Evolutionary conservation across 2,888 invertebrate genomes (phyloP), one percentile per base, ranked within the genome.

Genomic region (Drosophila fungiperda): DNA sequence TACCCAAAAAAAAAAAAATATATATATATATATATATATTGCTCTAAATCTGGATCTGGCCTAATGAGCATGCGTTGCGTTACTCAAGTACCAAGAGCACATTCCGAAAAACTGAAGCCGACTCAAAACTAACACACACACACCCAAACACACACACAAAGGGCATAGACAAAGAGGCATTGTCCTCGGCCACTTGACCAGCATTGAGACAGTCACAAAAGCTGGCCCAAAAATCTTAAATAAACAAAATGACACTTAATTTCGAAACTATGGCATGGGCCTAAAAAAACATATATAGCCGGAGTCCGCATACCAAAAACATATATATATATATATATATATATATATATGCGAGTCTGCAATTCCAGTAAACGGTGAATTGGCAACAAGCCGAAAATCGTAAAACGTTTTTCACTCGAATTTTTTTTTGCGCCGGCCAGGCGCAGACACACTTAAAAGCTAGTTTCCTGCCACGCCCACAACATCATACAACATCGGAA

Each of bases 391-490:
- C 70, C 59, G 42, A 75, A 64, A 73, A 50, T 54, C 53, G 49
- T 75, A 54, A 58, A 70, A 49, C 68, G 55, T 66, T 68, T 71
- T 76, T 77, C 74, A 65, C 79, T 66, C 55, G 62, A 65, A 73
- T 65, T 62, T 60, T 26, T 65, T 62, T 60, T 26, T 26, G 26
- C 42, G 63, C 66, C 63, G 71, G 59, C 68, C 63, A 68, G 58
- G 87, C 65, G 88, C 85, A 83, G 85, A 79, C 85, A 76, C 76
- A 87, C 83, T 83, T 83, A 87, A 87, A 83, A 83, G 86, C 83
- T 83, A 82, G 88, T 82, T 83, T 83, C 83, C 88, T 83, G 83
- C 68, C 78, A 84, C 84, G 82, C 87, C 87, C 75, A 64, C 69
- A 38, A 54, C 63, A 80, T 65, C 62, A 67, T 50, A 35, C 48